Percentiles rank a stretch among this genome's conserved stretches.
These are phyloP conservation scores for Thunnus thynnus DNA, from an alignment of 2,113 vertebrate genomes.

Conservation along the genomic window DNA sequence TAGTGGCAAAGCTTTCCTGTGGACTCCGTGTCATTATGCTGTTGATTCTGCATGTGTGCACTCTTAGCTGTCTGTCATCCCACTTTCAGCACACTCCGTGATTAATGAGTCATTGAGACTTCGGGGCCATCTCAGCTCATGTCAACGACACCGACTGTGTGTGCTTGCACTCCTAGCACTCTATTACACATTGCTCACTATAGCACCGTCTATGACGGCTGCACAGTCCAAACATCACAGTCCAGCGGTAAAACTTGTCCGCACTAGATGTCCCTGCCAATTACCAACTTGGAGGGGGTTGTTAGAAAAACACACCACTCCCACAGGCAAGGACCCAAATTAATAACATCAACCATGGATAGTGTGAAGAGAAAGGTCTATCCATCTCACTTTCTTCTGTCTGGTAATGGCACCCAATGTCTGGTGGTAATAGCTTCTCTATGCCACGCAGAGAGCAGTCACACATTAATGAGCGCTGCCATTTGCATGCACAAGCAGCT, in stretches of 20 bases:
- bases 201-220: not conserved
- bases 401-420: constrained; percentile 64
- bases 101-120: constrained; percentile 73
- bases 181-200: constrained; percentile 28
- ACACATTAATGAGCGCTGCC: constrained; percentile 72
- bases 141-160: constrained; percentile 43
- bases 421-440: constrained; percentile 68
- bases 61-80: constrained; percentile 55
- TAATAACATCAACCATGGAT: constrained; percentile 59
- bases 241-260: constrained; percentile 16
- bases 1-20: constrained; percentile 3
- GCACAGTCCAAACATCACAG: constrained; percentile 42
- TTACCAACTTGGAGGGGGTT: constrained; percentile 60
- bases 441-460: constrained; percentile 52
- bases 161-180: constrained; percentile 19
- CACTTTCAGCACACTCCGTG: constrained; percentile 47
- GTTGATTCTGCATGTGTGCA: constrained; percentile 55
- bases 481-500: constrained; percentile 76
- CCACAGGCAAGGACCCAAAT: constrained; percentile 61
- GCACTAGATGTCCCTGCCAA: constrained; percentile 45
- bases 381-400: constrained; percentile 66
- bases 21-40: constrained; percentile 44
- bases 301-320: constrained; percentile 66
- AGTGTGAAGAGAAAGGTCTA: constrained; percentile 53
- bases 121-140: constrained; percentile 35